Base-by-base conservation (phyloP, 2,888 invertebrate species). In the Margaritifera margaritifera region DNA sequence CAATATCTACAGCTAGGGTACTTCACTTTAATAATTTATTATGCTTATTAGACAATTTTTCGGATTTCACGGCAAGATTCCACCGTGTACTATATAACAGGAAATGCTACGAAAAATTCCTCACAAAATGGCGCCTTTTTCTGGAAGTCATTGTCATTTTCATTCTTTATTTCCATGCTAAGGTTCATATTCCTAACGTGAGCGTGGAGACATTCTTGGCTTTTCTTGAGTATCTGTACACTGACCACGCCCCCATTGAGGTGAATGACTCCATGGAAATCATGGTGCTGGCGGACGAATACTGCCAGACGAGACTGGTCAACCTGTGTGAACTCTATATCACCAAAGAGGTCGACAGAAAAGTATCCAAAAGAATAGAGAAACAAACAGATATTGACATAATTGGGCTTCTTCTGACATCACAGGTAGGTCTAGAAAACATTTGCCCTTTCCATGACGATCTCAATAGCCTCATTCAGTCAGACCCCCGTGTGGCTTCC, bases 311-410 rank as follows among this genome's bases (percentile, higher is more conserved):
- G 20, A 77, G 87, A 22, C 77, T 88, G 8, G 69, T 85, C n/a
- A 84, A 85, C 71, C 74, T 88, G 54, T 87, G 87, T 79, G 88
- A 88, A 71, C 80, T 87, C 11, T 86, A 87, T 74, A 83, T 86
- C 27, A 87, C 85, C 3, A 88, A 87, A 70, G 85, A 86, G 73
- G 83, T 87, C 4, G 86, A 88, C 53, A 74, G 77, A 57, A 78
- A 78, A 24, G 77, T 79, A 27, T 66, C 68, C 25, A 82, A 85
- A 64, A 79, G 74, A 42, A 87, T 87, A 42, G 83, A 87, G 66
- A 84, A 79, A 63, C 42, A 42, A 42, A 79, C 86, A 5, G 84
- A 85, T 4, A 85, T 87, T 62, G 87, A 87, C 63, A 86, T 87
- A 56, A 82, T 87, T 22, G 84, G 85, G 5, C 75, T 87, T 0